Conservation (phyloP, 2,888 invertebrate genomes). For the Nycteola revayana region DNA sequence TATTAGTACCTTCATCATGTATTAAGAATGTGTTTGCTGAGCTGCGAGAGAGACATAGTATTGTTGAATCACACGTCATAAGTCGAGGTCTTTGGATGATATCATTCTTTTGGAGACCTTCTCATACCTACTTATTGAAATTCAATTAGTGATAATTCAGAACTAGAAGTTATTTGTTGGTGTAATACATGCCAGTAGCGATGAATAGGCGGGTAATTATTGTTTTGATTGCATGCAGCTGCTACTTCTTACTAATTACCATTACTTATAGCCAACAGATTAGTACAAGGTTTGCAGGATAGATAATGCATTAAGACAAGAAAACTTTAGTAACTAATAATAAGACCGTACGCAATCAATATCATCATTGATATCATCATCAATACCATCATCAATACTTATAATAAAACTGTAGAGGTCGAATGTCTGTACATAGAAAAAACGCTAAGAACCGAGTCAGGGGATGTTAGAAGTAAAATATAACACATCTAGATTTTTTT, state of each 20-base stretch:
- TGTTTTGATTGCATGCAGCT: conserved; percentile 29
- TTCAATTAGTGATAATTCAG: conserved; percentile 37
- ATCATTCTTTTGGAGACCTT: conserved; percentile 60
- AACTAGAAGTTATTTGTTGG: conserved; percentile 12
- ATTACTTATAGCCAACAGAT: conserved; percentile 21
- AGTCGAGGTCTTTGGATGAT: conserved; percentile 61
- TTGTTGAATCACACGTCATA: conserved; percentile 65
- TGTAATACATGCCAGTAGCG: conserved; percentile 18
- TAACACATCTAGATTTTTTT: no score
- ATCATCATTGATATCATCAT: no score
- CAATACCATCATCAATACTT: no score
- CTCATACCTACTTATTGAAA: conserved; percentile 42
- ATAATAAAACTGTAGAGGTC: no score
- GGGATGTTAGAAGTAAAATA: no score
- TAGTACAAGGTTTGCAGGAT: conserved; percentile 19
- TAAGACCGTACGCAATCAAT: no score
- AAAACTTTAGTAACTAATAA: no score
- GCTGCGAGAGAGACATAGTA: conserved; percentile 23
- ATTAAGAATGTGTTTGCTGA: conserved; percentile 27
- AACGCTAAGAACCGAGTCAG: no score
- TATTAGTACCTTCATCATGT: conserved; percentile 4
- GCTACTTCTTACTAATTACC: conserved; percentile 19
- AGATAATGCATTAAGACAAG: no score
- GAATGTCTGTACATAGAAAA: no score
- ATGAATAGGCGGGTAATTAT: conserved; percentile 27